Evolutionary conservation across 1,140 invertebrate genomes (phyloP).

Genomic region (Tenebrio molitor): DNA sequence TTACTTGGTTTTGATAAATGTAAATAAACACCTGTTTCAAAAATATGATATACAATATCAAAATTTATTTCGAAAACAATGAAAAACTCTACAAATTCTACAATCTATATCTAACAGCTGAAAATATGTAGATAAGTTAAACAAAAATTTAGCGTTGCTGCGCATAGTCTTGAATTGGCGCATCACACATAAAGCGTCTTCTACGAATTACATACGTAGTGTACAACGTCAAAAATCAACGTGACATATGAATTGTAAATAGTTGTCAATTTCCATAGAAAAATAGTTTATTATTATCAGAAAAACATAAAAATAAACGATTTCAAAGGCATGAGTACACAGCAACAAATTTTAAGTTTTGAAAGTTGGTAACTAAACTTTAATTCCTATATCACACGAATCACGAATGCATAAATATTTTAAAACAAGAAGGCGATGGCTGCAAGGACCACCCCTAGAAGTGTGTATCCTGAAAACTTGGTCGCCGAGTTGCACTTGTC

Average conservation of each 20-base stretch:
- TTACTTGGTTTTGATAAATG: too few relatives aligned
- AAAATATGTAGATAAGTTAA: too few relatives aligned
- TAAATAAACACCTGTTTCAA: too few relatives aligned
- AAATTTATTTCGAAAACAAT: constrained; percentile 1
- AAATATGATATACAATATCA: neutral
- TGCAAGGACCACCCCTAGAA: constrained; percentile 63
- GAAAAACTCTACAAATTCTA: neutral
- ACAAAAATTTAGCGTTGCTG: too few relatives aligned
- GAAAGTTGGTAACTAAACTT: constrained; percentile 1
- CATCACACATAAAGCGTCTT: neutral
- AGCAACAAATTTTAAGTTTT: constrained; percentile 11
- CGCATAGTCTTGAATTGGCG: too few relatives aligned
- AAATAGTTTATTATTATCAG: neutral
- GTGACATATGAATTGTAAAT: neutral
- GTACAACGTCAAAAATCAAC: neutral
- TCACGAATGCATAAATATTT: constrained; percentile 57
- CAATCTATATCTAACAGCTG: neutral
- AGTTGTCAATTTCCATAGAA: neutral
- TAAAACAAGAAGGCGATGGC: constrained; percentile 64
- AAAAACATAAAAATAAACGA: constrained; percentile 2
- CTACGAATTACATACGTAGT: neutral
- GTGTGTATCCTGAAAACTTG: constrained; percentile 55
- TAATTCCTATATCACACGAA: neutral
- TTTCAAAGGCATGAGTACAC: neutral
- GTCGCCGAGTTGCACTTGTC: constrained; percentile 61